Conservation (phyloP, 2,797 vertebrate genomes). For the Squalus acanthias region DNA sequence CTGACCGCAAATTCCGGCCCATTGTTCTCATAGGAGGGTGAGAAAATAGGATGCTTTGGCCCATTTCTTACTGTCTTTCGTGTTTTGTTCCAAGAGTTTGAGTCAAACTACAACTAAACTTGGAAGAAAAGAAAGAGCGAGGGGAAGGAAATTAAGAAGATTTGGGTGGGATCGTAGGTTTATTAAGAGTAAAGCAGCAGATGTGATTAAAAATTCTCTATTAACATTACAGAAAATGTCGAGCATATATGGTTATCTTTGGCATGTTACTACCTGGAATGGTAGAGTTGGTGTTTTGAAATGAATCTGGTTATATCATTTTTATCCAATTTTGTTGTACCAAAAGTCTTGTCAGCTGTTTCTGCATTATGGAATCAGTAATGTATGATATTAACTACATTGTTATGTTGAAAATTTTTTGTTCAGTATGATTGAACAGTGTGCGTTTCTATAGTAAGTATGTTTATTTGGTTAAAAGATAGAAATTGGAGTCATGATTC, state of each 20-base stretch:
- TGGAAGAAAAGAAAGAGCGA: background rate
- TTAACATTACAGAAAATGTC: background rate
- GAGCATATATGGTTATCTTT: too few relatives aligned
- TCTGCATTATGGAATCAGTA: background rate
- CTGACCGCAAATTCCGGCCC: too few relatives aligned
- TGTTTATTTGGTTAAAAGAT: background rate
- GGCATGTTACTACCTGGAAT: too few relatives aligned
- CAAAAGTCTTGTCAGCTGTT: background rate
- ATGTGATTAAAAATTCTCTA: background rate
- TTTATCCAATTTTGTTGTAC: too few relatives aligned
- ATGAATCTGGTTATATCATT: too few relatives aligned
- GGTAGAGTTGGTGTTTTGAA: too few relatives aligned
- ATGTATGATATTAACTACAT: background rate
- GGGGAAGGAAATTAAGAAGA: background rate
- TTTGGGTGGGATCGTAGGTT: background rate
- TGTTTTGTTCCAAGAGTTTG: background rate
- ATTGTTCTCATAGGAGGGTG: too few relatives aligned
- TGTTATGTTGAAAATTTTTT: background rate
- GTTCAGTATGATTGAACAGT: too few relatives aligned
- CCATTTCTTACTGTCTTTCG: too few relatives aligned
- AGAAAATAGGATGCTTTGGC: too few relatives aligned
- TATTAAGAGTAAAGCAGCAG: too few relatives aligned
- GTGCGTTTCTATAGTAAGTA: background rate
- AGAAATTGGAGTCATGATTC: background rate
- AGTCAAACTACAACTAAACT: background rate